Conservation (phyloP, 2,888 invertebrate genomes). For the Platerodrilus igneus region DNA sequence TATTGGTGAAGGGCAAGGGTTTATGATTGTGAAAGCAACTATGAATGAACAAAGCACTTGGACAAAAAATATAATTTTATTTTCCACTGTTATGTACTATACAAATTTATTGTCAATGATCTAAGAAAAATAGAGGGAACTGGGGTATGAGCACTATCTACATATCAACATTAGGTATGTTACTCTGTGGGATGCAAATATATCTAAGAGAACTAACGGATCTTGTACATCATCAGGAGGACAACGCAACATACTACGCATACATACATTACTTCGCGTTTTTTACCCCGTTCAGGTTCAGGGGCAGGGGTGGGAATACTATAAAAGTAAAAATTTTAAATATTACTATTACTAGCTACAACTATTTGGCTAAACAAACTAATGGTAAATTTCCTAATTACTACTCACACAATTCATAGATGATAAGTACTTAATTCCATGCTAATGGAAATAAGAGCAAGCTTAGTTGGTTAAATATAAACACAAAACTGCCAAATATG, state of each 20-base stretch:
- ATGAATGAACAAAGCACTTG: conserved; percentile 7
- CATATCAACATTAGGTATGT: conserved; percentile 11
- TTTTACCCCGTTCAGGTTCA: conserved; percentile 48
- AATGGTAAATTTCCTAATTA: no score
- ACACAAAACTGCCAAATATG: no score
- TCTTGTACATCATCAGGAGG: conserved; percentile 48
- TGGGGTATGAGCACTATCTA: conserved; percentile 13
- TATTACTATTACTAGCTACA: conserved; percentile 27
- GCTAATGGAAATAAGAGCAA: no score
- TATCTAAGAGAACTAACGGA: no score
- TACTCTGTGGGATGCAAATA: conserved; percentile 19
- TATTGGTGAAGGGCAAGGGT: no score
- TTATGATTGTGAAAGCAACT: no score
- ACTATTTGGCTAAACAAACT: no score
- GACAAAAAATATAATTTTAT: conserved; percentile 8
- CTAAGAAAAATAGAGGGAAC: conserved; percentile 15
- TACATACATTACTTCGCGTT: conserved; percentile 51
- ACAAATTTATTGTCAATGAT: conserved; percentile 18
- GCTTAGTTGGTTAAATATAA: no score
- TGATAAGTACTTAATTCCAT: no score
- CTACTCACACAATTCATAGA: no score
- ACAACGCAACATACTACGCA: conserved; percentile 49
- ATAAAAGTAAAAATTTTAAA: conserved; percentile 38
- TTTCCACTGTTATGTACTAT: conserved; percentile 6
- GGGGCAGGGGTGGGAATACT: conserved; percentile 49